Evolutionary conservation across 2,797 vertebrate genomes (phyloP), one percentile per base, ranked within the genome.

Genomic region (Lithobates sylvaticus): DNA sequence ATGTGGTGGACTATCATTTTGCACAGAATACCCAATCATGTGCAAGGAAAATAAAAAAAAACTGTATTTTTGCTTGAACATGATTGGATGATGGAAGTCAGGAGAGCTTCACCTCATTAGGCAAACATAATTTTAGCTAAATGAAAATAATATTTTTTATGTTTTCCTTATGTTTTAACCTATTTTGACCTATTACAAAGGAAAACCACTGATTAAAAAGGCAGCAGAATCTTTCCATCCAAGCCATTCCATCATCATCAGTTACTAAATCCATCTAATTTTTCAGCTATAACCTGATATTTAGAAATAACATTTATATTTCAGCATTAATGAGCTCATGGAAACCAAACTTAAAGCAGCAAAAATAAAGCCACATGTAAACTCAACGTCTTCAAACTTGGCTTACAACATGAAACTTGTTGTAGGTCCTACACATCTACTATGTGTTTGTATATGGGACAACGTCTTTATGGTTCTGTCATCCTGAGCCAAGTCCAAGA

Each of bases 251-350:
- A 4, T 27, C 65, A 68, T 5, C n/a, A 68, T 27, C 64, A 68
- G 27, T 13, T 68, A 68, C 65, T 27, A 29, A 27, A 68, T 68
- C 65, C 65, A 29, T 26, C 26, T 29, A n/a, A 68, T 68, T 27
- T 27, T 29, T 8, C 65, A 27, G 10, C 26, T 70, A 70, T 34
- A 70, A 70, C 32, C 13, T 36, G 71, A 74, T 74, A 44, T 74
- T 39, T 74, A 42, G 36, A 42, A n/a, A 42, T 42, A 42, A 74
- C 39, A 23, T 74, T 44, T 74, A 74, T 42, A n/a, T 74, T 74
- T 21, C 34, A 42, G 34, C 10, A 10, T 21, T 74, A 74, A 74
- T 74, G 71, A 74, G 36, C 71, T 68, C 65, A 68, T 68, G 65
- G n/a, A 27, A 27, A 68, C 10, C 10, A 65, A 54, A 54, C 16